Conservation (phyloP, 2,113 vertebrate species). For the Pogonocichla stellata region DNA sequence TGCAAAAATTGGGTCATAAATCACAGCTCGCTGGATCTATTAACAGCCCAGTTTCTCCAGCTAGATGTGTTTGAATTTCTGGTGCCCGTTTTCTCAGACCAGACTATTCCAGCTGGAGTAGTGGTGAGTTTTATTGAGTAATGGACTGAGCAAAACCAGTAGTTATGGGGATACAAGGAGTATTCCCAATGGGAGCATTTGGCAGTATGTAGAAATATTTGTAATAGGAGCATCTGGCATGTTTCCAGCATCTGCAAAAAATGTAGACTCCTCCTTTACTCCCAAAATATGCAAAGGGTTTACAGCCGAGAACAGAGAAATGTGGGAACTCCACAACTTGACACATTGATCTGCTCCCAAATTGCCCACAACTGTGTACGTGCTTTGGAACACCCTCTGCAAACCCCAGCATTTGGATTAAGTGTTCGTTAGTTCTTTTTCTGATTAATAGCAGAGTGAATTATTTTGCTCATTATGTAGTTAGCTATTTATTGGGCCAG, state of each 20-base stretch:
- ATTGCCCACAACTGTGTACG: constrained; percentile 49
- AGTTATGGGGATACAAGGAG: constrained; percentile 30
- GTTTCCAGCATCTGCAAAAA: constrained; percentile 49
- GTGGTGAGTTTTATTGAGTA: constrained; percentile 37
- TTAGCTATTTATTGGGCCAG: constrained; percentile 29
- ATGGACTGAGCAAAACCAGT: constrained; percentile 50
- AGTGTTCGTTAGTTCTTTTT: not conserved
- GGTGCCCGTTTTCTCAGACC: not conserved
- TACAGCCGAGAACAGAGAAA: constrained; percentile 57
- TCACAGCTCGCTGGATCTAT: not conserved
- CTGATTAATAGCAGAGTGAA: constrained; percentile 43
- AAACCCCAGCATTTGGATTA: constrained; percentile 17
- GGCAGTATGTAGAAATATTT: constrained; percentile 33
- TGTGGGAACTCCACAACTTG: constrained; percentile 58
- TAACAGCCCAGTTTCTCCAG: constrained; percentile 5
- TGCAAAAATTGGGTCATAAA: constrained; percentile 5
- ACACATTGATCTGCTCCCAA: constrained; percentile 13
- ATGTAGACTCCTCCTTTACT: constrained; percentile 49
- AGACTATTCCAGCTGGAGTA: constrained; percentile 28
- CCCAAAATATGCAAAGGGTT: constrained; percentile 52
- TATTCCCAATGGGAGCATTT: constrained; percentile 35
- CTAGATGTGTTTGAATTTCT: not conserved
- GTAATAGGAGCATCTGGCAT: constrained; percentile 37
- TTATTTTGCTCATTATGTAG: constrained; percentile 22
- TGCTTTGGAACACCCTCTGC: constrained; percentile 49